Evolutionary conservation across 1,140 invertebrate genomes (phyloP).

Genomic region (Apolygus lucorum): DNA sequence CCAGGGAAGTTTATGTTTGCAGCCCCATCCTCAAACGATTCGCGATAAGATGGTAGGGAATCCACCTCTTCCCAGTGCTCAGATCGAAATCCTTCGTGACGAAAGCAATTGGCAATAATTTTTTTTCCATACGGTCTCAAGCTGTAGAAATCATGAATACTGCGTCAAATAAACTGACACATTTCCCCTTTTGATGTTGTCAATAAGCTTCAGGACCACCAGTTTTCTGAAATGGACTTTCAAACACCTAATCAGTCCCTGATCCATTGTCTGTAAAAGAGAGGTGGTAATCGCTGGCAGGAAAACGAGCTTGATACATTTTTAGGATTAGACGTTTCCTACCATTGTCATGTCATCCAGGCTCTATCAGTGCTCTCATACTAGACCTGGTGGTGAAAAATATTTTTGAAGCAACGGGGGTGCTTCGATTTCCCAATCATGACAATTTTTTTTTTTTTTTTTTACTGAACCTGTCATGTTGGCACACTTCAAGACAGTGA

Average conservation of each 20-base stretch:
- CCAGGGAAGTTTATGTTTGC: not conserved
- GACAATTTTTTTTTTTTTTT: no score
- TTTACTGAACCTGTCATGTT: no score
- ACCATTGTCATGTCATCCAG: no score
- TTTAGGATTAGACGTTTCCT: not conserved
- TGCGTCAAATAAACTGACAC: not conserved
- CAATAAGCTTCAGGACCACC: not conserved
- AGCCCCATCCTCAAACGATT: not conserved
- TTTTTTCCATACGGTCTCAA: not conserved
- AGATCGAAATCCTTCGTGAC: not conserved
- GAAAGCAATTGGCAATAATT: not conserved
- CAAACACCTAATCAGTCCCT: not conserved
- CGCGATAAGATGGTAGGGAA: not conserved
- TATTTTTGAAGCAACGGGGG: no score
- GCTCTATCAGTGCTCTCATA: no score
- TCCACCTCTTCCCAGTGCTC: not conserved
- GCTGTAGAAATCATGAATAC: not conserved
- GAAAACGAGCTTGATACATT: not conserved
- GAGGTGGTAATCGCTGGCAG: not conserved
- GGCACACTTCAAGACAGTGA: no score
- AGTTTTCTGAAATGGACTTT: not conserved
- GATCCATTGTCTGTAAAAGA: not conserved
- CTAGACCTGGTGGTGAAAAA: no score
- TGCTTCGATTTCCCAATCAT: no score
- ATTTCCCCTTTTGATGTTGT: not conserved